Base-by-base conservation (phyloP, 37 sponge, comb jelly and placozoan species). In the Amphimedon queenslandica region DNA sequence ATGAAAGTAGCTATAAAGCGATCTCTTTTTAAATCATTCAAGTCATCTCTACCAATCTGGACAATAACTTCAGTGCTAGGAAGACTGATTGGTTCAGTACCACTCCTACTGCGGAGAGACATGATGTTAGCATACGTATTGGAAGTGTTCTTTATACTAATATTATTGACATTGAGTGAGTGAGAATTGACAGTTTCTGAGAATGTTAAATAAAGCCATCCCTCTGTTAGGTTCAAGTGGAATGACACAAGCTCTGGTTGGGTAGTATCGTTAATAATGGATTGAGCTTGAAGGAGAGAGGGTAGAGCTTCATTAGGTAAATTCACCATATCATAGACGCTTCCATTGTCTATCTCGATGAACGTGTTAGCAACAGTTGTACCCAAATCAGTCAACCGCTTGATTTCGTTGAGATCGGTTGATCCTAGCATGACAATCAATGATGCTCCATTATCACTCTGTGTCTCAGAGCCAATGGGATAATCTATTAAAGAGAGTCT, bases 121-220 rank as follows among this genome's bases (percentile, higher is more conserved):
- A 90, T 79, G 57, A 78, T 55, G 24, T 70, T 77, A 25, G 34
- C 11, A 53, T 72, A 80, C 0, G 57, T 60, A 25, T 76, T 79
- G 55, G 57, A 31, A 0, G 42, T 30, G 63, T 87, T 86, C 68
- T 94, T 91, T 11, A 94, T 67, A 24, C 36, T 39, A 35, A 90
- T 73, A 16, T 79, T 88, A 55, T 75, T 71, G 20, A 87, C 82
- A 42, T 80, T 74, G 27, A 94, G 69, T 37, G 77, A 79, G 57
- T 75, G 57, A 28, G 79, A 72, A 57, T 84, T 77, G n/a, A 94
- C 95, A 25, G 91, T 90, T 67, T 94, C 95, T 39, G 83, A 83
- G 82, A 94, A 94, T 21, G 83, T 86, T 0, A 94, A 65, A 38
- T 79, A 68, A 8, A 94, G 61, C 4, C 13, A 37, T 33, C 88